Evolutionary conservation across 2,888 invertebrate species (phyloP), one percentile per base, ranked within the genome.

Genomic region (Drosophila niveifrons): DNA sequence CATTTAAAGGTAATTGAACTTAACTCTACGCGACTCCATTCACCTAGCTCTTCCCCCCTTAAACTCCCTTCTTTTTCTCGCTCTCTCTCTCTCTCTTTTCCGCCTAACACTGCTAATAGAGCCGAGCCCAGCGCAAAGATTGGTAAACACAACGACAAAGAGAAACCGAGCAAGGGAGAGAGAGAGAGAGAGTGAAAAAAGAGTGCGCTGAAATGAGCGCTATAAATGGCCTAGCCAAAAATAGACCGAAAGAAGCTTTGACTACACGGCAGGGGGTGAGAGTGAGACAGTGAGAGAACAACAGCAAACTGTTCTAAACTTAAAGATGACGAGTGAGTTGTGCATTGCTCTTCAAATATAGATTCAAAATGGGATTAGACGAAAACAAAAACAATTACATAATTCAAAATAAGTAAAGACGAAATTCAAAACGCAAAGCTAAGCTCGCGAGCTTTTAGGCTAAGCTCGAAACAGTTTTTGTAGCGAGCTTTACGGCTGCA

Each of bases 1-100:
- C 82, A 83, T 88, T 85, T 85, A 82, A 85, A 88, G 83, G 88
- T 83, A 88, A 86, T 83, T 83, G 83, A 83, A 83, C 83, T 77
- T 82, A 72, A 73, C 70, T 75, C 72, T 48, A 72, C 34, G 59
- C 52, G n/a, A 57, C 59, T 57, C 29, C n/a, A 15, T 51, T 23
- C 52, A 58, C 50, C 58, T 58, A 36, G n/a, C 4, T 36, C 36
- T 36, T 3, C 36, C 36, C 36, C 36, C 6, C 36, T 2, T n/a
- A 23, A 23, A 23, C 23, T 23, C 36, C 3, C n/a, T n/a, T 6
- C n/a, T 1, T n/a, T 36, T 4, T 4, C 15, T 17, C 13, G 1
- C 11, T 11, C 34, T n/a, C 13, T 23, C 23, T 23, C 23, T 23
- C 23, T 23, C 23, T 23, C 23, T 4, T 23, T 23, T 6, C 23